Conservation (phyloP, 2,113 vertebrate genomes). For the Henicopernis longicauda region DNA sequence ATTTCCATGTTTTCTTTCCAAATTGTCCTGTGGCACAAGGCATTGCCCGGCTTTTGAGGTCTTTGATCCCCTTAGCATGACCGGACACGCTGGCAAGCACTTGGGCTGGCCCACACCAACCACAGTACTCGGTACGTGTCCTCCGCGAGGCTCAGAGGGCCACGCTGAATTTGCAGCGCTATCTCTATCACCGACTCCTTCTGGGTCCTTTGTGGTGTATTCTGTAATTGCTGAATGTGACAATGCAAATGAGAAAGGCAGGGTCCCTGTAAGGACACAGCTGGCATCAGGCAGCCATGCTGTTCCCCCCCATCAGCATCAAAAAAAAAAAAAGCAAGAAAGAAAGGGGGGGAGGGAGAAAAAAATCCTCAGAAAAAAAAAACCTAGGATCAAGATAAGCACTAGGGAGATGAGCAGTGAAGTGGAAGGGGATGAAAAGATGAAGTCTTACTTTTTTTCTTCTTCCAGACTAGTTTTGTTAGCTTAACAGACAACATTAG, state of each 20-base stretch:
- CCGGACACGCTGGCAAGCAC: rapidly evolving
- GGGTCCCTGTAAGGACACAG: not conserved
- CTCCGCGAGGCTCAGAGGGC: rapidly evolving
- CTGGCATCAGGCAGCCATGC: not conserved
- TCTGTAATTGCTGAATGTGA: not conserved
- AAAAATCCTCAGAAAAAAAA: not conserved
- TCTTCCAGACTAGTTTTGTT: slow-evolving; percentile 36
- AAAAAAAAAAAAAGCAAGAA: not conserved
- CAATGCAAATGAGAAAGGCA: not conserved
- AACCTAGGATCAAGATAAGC: slow-evolving; percentile 21
- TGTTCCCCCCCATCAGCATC: not conserved
- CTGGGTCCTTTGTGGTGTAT: not conserved
- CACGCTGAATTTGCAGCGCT: rapidly evolving
- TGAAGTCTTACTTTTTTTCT: slow-evolving; percentile 12
- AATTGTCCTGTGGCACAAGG: not conserved
- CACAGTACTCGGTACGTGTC: rapidly evolving
- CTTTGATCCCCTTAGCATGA: not conserved
- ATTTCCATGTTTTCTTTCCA: not conserved
- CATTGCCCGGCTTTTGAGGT: not conserved
- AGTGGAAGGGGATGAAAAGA: slow-evolving; percentile 46
- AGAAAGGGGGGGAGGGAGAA: not conserved
- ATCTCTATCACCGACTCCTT: rapidly evolving
- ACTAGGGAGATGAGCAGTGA: not conserved
- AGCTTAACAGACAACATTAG: slow-evolving; percentile 30
- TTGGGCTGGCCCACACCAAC: not conserved